Base-by-base conservation (phyloP, 1,140 invertebrate genomes). In the Meloidogyne floridensis region DNA sequence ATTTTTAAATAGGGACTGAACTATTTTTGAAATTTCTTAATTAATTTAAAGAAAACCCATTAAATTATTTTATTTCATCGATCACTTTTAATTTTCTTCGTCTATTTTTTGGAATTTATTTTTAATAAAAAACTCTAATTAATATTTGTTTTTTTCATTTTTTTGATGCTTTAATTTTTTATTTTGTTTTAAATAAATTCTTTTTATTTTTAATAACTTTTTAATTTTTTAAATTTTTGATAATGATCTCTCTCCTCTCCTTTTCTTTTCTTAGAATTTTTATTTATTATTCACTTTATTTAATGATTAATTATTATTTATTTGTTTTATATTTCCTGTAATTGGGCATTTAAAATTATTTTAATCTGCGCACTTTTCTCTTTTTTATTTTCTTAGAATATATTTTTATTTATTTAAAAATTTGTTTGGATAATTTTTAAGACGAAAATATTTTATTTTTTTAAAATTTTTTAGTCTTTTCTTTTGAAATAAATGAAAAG, bases 221-320 rank as follows among this genome's bases (percentile, higher is more conserved):
- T 18, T 32, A 32, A 32, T 32, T 32, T 18, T 51, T 73, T 11
- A 15, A 15, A 42, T 73, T 51, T 51, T 73, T 7, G 13, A 11
- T 18, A 11, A 47, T 11, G 42, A 15, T 73, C 51, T 73, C n/a
- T 18, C 72, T 73, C 2, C 32, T 73, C 0, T 15, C 4, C 72
- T 73, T 51, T n/a, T 18, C 72, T 47, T 11, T 73, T 73, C 51
- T 18, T 73, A 42, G 42, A 13, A 15, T 73, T 15, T 73, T 42
- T 18, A 15, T 15, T 73, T 51, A 51, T 73, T 73, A 47, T 42
- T 18, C 13, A 73, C 42, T 15, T 73, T 15, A 73, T 15, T 73
- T 73, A 73, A 73, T 13, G 11, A 73, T 71, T 42, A 71, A 71
- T 42, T 20, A 71, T 71, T 42, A 71, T 20, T 71, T 42, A 42